Evolutionary conservation across 2,113 vertebrate genomes (phyloP), one percentile per base, ranked within the genome.

Genomic region (Silurus meridionalis): DNA sequence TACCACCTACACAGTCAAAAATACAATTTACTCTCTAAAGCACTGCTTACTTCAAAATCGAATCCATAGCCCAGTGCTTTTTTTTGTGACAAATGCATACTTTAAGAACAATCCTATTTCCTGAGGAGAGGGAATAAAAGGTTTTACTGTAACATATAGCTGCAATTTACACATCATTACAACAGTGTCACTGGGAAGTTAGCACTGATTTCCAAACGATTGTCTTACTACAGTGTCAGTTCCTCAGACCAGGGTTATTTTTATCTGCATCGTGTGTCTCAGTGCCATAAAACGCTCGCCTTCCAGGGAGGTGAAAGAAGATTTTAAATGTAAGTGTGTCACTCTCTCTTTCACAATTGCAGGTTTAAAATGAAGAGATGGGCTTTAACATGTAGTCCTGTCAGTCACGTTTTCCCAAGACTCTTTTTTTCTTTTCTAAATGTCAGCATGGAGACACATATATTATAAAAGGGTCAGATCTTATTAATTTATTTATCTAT

Each of bases 281-380:
- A 61, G 79, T 50, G 85, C 79, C 50, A 10, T 74, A 82, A 82
- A 86, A 69, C 67, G 57, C 58, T 55, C 75, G 78, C 79, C 79
- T 82, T 82, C n/a, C 6, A 79, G 85, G 67, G 57, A 86, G 66
- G 85, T 81, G 79, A 86, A 74, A 74, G 66, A 46, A 86, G 69
- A 82, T 86, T 86, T 82, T 48, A 86, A 86, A 86, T 86, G 67
- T 57, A 86, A 82, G 79, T 86, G 79, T 86, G 85, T 82, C 85
- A 74, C 57, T 66, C 84, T 79, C 63, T 69, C 14, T 85, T 67
- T 46, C 13, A 64, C 46, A 63, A 85, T 78, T n/a, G 10, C 60
- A 58, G 75, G 17, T 63, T 57, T 58, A 48, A 80, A 85, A 57
- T 78, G 52, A 46, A 67, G 75, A 58, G 84, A 85, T 80, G 84